phyloP scores from a whole-genome alignment of 2,888 invertebrate species.

The Iselma pallidipennis region DNA sequence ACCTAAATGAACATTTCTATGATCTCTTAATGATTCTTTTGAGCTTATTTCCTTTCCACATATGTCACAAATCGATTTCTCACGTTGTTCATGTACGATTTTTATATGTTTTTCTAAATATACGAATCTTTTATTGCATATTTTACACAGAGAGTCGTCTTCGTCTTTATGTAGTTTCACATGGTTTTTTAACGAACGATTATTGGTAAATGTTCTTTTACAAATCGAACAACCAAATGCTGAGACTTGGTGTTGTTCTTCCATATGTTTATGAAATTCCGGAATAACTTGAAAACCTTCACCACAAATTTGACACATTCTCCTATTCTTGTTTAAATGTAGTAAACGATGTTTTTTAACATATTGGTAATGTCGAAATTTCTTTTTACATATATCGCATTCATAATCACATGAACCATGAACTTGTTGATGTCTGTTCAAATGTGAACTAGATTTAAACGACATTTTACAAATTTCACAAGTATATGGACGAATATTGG shows the following conservation, averaged over 20 bases:
- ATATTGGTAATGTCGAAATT: background rate
- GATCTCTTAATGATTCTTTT: constrained; percentile 33
- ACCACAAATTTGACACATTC: background rate
- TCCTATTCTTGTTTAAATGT: no score
- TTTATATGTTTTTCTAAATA: background rate
- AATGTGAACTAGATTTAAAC: background rate
- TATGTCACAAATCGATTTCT: constrained; percentile 32
- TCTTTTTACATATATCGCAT: background rate
- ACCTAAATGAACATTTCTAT: constrained; percentile 48
- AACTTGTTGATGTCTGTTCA: background rate
- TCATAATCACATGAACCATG: background rate
- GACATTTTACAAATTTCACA: background rate
- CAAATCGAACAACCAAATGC: constrained; percentile 42
- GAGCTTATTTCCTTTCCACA: constrained; percentile 56
- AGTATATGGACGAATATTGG: constrained; percentile 42
- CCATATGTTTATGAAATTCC: background rate
- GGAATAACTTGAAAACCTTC: background rate
- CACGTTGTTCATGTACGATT: background rate
- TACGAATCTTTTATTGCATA: constrained; percentile 46
- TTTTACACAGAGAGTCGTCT: constrained; percentile 44
- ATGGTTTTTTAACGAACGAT: constrained; percentile 41
- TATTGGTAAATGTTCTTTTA: constrained; percentile 36
- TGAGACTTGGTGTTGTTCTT: background rate
- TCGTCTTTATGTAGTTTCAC: constrained; percentile 18
- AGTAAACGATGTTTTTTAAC: background rate